phyloP scores from a whole-genome alignment of 2,113 vertebrate species.

The Merops nubicus region DNA sequence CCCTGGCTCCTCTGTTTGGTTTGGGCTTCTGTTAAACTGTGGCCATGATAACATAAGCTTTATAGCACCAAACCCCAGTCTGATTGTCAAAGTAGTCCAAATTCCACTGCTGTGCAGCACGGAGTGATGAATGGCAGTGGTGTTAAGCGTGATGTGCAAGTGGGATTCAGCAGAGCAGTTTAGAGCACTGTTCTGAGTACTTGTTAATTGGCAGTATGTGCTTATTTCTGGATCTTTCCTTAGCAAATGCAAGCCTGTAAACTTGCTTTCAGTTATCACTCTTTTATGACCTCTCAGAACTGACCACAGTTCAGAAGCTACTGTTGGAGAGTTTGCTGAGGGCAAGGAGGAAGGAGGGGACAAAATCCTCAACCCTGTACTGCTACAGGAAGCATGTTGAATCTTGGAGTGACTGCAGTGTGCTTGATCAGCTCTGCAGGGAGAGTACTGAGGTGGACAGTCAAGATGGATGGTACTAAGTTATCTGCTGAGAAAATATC shows the following conservation, averaged over 20 bases:
- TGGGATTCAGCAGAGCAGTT: not conserved
- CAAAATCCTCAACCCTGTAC: not conserved
- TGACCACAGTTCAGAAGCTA: not conserved
- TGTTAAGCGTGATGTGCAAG: not conserved
- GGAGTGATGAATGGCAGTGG: not conserved
- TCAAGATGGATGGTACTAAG: not conserved
- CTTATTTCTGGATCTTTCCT: not conserved
- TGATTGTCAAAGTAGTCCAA: constrained; percentile 6
- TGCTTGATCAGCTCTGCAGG: not conserved
- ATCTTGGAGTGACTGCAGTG: not conserved
- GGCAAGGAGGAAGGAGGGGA: not conserved
- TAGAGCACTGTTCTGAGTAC: not conserved
- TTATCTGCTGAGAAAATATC: not conserved
- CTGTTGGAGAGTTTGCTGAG: not conserved
- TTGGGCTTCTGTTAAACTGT: not conserved
- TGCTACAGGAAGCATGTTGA: not conserved
- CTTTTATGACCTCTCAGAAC: not conserved
- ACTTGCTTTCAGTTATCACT: not conserved
- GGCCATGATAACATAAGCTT: not conserved
- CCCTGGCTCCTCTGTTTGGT: not conserved
- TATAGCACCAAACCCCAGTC: not conserved
- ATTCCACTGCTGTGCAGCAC: not conserved
- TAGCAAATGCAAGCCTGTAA: not conserved
- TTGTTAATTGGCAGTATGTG: not conserved
- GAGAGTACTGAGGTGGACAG: not conserved